These are phyloP conservation scores for Aythya baeri DNA, from an alignment of 2,113 vertebrate species.

Conservation along the genomic window DNA sequence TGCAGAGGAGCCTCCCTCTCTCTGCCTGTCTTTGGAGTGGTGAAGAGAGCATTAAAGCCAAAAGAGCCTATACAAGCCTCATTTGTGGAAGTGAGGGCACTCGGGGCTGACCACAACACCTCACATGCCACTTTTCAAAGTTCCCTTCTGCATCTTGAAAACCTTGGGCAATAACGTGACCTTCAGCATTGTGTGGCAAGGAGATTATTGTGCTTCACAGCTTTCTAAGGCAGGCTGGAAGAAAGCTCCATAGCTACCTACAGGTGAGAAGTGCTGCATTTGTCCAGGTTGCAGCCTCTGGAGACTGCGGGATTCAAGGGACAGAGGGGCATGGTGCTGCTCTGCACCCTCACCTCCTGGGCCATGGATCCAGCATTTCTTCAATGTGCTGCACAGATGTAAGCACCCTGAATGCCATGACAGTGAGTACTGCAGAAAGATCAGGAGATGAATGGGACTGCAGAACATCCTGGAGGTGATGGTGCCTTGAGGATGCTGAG, in stretches of 20 bases:
- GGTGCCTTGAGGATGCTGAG: not conserved
- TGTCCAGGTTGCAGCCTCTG: not conserved
- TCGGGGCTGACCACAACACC: not conserved
- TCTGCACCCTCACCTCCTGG: not conserved
- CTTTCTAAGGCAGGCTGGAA: not conserved
- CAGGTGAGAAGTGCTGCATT: not conserved
- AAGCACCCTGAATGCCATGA: too few relatives aligned
- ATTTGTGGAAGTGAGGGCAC: not conserved
- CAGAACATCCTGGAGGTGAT: not conserved
- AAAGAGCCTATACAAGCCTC: not conserved
- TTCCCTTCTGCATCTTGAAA: not conserved
- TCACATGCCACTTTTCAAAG: not conserved
- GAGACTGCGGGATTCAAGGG: not conserved
- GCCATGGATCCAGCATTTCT: not conserved
- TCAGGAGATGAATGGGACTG: not conserved
- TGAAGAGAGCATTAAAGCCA: not conserved
- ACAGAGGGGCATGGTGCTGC: not conserved
- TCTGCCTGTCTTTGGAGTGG: not conserved
- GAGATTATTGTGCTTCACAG: not conserved
- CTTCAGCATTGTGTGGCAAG: not conserved
- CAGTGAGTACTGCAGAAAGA: not conserved
- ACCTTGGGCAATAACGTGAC: not conserved
- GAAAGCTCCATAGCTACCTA: fast-evolving
- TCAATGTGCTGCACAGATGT: not conserved
- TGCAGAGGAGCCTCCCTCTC: fast-evolving